Conservation (phyloP, 2,113 vertebrate genomes). For the Gnathonemus longibarbis region DNA sequence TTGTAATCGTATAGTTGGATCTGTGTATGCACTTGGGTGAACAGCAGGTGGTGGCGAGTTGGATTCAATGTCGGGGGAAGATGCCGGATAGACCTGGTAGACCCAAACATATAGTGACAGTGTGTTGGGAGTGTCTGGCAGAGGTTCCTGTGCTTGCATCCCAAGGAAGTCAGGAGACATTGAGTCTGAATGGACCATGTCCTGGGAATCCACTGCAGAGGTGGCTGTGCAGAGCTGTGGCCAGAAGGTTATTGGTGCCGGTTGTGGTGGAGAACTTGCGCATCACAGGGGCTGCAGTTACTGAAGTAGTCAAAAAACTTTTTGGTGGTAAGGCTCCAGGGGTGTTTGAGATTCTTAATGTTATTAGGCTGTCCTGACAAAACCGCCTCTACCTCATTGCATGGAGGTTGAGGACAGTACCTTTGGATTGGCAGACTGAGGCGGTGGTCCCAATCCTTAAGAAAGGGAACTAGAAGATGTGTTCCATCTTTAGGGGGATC, state of each 20-base stretch:
- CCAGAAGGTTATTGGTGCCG: neutral
- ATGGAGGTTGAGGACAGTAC: neutral
- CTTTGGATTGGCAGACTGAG: neutral
- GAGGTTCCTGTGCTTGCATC: neutral
- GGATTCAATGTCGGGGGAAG: neutral
- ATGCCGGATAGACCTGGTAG: neutral
- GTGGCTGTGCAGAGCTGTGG: neutral
- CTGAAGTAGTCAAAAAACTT: too few species aligned
- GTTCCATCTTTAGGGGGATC: neutral
- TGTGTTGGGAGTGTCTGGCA: neutral
- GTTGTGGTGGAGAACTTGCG: neutral
- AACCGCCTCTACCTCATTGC: neutral
- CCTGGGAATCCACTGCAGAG: neutral
- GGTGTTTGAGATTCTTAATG: too few species aligned
- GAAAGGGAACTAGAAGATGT: neutral
- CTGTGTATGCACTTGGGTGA: neutral
- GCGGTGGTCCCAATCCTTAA: neutral
- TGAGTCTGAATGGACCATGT: neutral
- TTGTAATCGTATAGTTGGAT: neutral
- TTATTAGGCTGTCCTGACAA: neutral
- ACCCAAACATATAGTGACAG: neutral
- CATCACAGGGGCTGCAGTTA: too few species aligned
- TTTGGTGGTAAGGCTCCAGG: too few species aligned
- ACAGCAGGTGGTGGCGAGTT: neutral
- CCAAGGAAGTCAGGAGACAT: neutral